A percentile compares a stretch with the other conserved stretches of the same genome.
phyloP scores from a whole-genome alignment of 2,797 vertebrate genomes.

The Nothura maculosa region DNA sequence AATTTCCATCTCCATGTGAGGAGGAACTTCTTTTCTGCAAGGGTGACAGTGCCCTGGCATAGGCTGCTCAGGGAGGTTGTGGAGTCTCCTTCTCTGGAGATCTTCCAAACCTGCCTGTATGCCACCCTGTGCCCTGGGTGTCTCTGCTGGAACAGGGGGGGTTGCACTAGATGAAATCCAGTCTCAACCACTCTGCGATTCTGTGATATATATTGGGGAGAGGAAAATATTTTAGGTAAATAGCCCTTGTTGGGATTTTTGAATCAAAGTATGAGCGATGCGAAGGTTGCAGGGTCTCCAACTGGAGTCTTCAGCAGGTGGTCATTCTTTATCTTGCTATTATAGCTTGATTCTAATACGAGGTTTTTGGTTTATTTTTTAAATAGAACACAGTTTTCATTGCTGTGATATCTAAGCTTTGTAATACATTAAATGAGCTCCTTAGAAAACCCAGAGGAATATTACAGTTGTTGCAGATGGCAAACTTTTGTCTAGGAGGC shows the following conservation, averaged over 20 bases:
- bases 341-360: neutral
- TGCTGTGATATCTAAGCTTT: neutral
- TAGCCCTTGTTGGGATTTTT: neutral
- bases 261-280: neutral
- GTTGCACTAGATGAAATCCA: too few relatives aligned
- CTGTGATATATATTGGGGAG: neutral
- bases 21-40: too few relatives aligned
- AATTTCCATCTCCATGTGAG: too few relatives aligned
- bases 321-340: neutral
- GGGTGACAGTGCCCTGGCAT: too few relatives aligned
- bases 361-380: neutral
- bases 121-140: too few relatives aligned
- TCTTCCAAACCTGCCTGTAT: too few relatives aligned
- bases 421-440: slow-evolving; percentile 14
- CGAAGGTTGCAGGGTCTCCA: neutral
- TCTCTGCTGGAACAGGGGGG: too few relatives aligned
- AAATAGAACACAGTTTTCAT: neutral
- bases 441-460: neutral
- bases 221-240: neutral
- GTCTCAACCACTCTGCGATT: too few relatives aligned
- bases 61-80: too few relatives aligned
- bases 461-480: slow-evolving; percentile 17
- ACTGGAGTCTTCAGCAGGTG: neutral
- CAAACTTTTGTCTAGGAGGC: slow-evolving; percentile 14
- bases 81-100: too few relatives aligned